phyloP scores from a whole-genome alignment of 1,140 invertebrate species.

The Centruroides sculpturatus region DNA sequence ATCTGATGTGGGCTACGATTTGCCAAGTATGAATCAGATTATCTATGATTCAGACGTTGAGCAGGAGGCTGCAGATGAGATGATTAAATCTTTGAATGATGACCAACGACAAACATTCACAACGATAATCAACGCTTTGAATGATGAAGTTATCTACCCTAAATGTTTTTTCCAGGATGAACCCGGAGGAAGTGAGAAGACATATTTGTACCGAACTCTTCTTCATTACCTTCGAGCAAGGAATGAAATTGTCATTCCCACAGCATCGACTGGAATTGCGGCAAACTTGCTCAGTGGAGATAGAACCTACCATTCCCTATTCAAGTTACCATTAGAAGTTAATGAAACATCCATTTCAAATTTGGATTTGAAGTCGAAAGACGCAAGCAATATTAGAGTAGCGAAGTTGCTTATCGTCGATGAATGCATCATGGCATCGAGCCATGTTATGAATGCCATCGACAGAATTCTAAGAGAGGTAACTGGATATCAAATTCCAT shows the following conservation, averaged over 20 bases:
- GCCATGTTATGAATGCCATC: background rate
- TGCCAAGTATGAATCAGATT: background rate
- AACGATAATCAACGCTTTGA: background rate
- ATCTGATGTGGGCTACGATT: background rate
- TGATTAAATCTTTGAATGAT: background rate
- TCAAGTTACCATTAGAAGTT: background rate
- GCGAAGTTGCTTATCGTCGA: background rate
- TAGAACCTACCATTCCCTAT: background rate
- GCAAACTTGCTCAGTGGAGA: background rate
- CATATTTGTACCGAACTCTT: background rate
- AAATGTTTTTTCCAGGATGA: background rate
- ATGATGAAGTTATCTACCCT: background rate
- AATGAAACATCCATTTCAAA: background rate
- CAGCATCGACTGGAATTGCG: slow-evolving; percentile 3
- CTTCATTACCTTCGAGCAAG: background rate
- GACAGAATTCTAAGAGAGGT: background rate
- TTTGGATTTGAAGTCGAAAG: background rate
- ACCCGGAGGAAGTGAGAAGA: background rate
- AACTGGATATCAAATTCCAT: background rate
- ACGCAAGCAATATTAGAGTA: background rate
- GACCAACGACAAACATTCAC: background rate
- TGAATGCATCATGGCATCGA: background rate
- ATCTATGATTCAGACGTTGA: too few species aligned
- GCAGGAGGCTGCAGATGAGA: too few species aligned
- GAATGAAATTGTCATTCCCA: background rate